Percentiles rank a stretch among this genome's conserved stretches.
phyloP scores from a whole-genome alignment of 2,888 invertebrate species.

The Leptothorax acervorum region DNA sequence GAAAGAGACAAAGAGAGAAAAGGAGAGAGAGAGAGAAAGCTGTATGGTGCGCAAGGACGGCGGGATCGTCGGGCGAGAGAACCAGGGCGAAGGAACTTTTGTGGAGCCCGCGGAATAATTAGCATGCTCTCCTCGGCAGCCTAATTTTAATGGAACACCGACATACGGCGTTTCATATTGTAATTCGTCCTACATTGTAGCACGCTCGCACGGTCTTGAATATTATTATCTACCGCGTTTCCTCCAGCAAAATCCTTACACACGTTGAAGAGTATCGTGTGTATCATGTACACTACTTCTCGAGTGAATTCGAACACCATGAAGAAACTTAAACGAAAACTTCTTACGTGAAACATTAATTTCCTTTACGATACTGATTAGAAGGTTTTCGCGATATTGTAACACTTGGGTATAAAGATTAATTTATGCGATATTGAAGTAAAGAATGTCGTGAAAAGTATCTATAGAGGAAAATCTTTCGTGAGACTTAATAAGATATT shows the following conservation, averaged over 20 bases:
- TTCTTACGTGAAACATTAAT: not conserved
- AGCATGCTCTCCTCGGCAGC: constrained; percentile 55
- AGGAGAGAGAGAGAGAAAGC: constrained; percentile 8
- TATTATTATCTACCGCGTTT: constrained; percentile 52
- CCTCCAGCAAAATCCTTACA: constrained; percentile 21
- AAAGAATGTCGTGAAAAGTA: not conserved
- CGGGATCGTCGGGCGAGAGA: constrained; percentile 52
- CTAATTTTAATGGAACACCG: constrained; percentile 56
- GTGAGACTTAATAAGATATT: not conserved
- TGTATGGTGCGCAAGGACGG: constrained; percentile 41
- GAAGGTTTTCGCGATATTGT: not conserved
- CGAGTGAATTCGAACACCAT: not conserved
- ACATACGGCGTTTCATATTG: constrained; percentile 56
- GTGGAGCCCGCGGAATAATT: constrained; percentile 54
- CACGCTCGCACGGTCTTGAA: constrained; percentile 48
- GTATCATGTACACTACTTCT: constrained; percentile 12
- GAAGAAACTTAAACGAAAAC: not conserved
- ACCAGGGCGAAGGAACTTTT: constrained; percentile 55
- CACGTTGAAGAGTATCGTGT: constrained; percentile 23
- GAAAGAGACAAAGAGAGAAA: not conserved
- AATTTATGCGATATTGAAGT: not conserved
- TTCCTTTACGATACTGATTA: not conserved
- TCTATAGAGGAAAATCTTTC: not conserved
- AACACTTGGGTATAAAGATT: not conserved
- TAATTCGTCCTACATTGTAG: constrained; percentile 54